phyloP scores from a whole-genome alignment of 1,140 invertebrate genomes.

The Cardiocondyla obscurior region DNA sequence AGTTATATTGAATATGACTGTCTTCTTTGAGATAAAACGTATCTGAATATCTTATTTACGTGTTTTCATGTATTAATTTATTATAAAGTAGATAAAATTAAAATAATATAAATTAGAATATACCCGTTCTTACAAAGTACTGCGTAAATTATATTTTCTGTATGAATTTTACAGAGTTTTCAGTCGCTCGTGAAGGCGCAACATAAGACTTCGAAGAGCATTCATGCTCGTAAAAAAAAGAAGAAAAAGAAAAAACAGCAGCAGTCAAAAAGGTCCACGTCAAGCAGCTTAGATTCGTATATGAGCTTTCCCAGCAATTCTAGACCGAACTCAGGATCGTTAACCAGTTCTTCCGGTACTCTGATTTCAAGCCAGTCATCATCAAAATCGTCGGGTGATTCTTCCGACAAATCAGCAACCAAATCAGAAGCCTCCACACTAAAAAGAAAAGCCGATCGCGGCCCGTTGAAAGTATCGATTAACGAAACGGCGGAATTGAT shows the following conservation, averaged over 20 bases:
- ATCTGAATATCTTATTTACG: neutral
- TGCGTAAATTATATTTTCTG: neutral
- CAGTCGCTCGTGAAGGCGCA: slow-evolving; percentile 65
- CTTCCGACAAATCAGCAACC: slow-evolving; percentile 68
- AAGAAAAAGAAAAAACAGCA: slow-evolving; percentile 60
- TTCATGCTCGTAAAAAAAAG: slow-evolving; percentile 15
- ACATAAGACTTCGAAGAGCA: slow-evolving; percentile 20
- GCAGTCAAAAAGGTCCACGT: slow-evolving; percentile 67
- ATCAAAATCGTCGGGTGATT: slow-evolving; percentile 64
- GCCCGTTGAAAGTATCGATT: slow-evolving; percentile 83
- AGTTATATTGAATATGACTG: neutral
- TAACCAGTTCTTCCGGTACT: slow-evolving; percentile 77
- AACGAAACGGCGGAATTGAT: slow-evolving; percentile 85
- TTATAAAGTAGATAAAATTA: neutral
- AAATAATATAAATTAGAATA: neutral
- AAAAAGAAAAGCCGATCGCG: slow-evolving; percentile 80
- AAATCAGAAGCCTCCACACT: slow-evolving; percentile 63
- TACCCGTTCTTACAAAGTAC: neutral
- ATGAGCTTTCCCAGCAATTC: slow-evolving; percentile 72
- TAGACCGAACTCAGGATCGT: slow-evolving; percentile 76
- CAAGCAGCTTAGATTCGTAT: slow-evolving; percentile 76
- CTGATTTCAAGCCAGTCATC: slow-evolving; percentile 67
- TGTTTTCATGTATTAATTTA: neutral
- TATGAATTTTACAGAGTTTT: slow-evolving; percentile 72
- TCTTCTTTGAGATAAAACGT: neutral